Conservation (phyloP, 2,113 vertebrate genomes). For the Zonotrichia leucophrys region DNA sequence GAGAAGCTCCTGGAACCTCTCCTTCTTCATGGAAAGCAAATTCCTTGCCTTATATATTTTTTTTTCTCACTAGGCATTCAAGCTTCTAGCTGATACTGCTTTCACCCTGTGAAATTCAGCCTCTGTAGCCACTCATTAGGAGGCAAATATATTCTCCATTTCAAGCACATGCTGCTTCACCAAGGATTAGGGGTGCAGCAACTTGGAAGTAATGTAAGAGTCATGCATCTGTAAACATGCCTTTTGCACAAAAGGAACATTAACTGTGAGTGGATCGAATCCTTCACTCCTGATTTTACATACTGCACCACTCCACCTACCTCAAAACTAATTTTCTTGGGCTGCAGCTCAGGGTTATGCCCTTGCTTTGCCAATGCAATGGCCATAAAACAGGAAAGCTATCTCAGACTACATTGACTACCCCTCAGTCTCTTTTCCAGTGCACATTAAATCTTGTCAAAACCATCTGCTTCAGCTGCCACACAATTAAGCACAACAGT, state of each 20-base stretch:
- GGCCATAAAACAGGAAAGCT: neutral
- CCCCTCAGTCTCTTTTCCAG: neutral
- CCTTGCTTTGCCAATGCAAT: neutral
- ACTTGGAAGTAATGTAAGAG: neutral
- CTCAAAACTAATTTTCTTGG: neutral
- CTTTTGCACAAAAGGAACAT: neutral
- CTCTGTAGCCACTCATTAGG: neutral
- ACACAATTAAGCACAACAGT: neutral
- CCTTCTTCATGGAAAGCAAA: neutral
- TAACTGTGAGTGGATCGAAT: neutral
- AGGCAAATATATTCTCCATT: neutral
- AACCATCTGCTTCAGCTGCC: neutral
- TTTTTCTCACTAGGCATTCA: neutral
- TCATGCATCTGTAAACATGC: neutral
- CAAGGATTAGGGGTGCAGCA: neutral
- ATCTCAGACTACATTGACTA: neutral
- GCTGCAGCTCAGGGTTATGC: neutral
- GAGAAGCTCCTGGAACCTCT: neutral
- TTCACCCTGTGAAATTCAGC: neutral
- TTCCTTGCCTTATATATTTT: neutral
- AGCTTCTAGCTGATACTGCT: neutral
- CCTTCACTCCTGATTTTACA: neutral
- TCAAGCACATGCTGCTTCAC: neutral
- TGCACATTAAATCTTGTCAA: neutral
- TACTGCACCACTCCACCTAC: neutral